Conservation (phyloP, 2,113 vertebrate species). For the Ailuropoda melanoleuca region DNA sequence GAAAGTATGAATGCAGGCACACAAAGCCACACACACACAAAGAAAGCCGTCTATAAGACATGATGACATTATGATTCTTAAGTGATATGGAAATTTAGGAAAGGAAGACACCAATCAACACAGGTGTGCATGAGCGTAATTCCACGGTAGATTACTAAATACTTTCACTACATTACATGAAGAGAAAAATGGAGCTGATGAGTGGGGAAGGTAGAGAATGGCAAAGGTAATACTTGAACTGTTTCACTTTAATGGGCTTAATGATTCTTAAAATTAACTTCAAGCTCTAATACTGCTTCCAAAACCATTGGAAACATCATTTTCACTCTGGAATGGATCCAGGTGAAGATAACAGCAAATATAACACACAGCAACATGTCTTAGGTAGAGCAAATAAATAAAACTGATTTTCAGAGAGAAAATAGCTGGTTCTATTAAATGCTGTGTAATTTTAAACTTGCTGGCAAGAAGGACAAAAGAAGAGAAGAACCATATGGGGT, state of each 20-base stretch:
- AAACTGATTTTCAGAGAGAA: not conserved
- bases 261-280: constrained; percentile 47
- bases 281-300: not conserved
- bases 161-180: not conserved
- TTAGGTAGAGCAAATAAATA: constrained; percentile 4
- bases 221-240: constrained; percentile 12
- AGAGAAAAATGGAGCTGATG: not conserved
- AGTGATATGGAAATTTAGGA: not conserved
- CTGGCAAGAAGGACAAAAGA: not conserved
- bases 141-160: not conserved
- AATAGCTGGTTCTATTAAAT: not conserved
- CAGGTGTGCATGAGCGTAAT: not conserved
- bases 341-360: not conserved
- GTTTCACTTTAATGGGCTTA: constrained; percentile 41
- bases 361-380: not conserved
- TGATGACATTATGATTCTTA: not conserved
- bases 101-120: not conserved
- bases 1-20: not conserved
- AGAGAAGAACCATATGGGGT: not conserved
- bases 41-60: not conserved
- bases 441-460: not conserved
- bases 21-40: not conserved
- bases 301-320: not conserved
- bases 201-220: not conserved
- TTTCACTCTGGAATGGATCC: not conserved